Percentiles rank a stretch among this genome's conserved stretches.
Conservation (phyloP, 2,797 vertebrate genomes). For the Bufotes viridis region DNA sequence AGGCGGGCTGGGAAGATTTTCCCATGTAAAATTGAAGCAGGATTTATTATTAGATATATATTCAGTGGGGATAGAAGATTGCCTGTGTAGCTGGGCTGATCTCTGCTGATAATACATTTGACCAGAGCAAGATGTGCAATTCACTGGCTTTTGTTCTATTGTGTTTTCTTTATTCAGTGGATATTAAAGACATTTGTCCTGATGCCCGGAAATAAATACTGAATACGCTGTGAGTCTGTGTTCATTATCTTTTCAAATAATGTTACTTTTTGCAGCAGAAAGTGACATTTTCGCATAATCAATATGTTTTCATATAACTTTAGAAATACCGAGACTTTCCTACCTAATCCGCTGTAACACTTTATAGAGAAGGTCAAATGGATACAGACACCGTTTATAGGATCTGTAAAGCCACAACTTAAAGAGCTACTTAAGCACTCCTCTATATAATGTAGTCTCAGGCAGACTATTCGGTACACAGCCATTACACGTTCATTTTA, state of each 20-base stretch:
- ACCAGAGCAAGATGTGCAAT: conserved; percentile 42
- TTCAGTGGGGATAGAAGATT: conserved; percentile 43
- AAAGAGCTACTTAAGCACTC: neutral
- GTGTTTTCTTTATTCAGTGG: conserved; percentile 31
- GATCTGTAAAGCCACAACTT: neutral
- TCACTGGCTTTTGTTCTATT: conserved; percentile 46
- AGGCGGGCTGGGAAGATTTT: conserved; percentile 20
- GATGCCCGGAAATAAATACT: conserved; percentile 36
- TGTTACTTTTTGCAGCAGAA: neutral
- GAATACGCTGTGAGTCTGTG: neutral
- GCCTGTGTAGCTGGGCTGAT: conserved; percentile 32
- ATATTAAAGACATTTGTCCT: conserved; percentile 57
- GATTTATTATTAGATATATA: conserved; percentile 56
- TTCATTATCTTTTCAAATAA: conserved; percentile 26
- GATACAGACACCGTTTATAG: neutral
- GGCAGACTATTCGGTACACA: no score
- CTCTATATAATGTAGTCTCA: neutral
- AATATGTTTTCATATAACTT: neutral
- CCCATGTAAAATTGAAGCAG: conserved; percentile 47
- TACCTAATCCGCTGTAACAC: neutral
- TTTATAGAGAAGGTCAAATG: conserved; percentile 13
- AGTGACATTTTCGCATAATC: conserved; percentile 14
- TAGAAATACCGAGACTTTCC: neutral
- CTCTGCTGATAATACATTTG: conserved; percentile 41
- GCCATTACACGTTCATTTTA: neutral